Evolutionary conservation across 2,888 invertebrate genomes (phyloP).

Genomic region (Philereme transversata): DNA sequence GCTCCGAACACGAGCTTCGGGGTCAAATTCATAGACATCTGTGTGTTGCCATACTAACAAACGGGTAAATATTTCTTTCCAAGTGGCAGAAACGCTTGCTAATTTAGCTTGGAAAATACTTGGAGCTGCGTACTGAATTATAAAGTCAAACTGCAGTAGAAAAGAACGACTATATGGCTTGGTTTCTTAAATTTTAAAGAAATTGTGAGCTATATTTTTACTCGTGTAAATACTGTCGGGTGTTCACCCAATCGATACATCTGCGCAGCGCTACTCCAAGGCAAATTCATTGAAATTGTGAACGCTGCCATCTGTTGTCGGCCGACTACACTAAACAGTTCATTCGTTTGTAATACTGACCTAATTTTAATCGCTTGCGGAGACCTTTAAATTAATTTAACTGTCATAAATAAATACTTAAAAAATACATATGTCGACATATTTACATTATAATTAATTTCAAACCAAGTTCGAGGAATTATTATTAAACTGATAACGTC

Average conservation of each 20-base stretch:
- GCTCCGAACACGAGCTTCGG: conserved; percentile 83
- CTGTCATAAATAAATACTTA: no score
- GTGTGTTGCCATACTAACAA: conserved; percentile 66
- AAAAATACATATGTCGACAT: no score
- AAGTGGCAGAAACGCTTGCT: conserved; percentile 14
- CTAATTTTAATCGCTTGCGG: conserved; percentile 14
- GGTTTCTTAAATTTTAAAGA: conserved; percentile 20
- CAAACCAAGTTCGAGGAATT: no score
- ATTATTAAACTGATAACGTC: no score
- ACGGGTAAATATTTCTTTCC: conserved; percentile 23
- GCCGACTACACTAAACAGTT: conserved; percentile 11
- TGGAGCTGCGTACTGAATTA: conserved; percentile 17
- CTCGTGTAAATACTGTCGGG: conserved; percentile 61
- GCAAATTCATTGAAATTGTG: conserved; percentile 51
- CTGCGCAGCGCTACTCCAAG: conserved; percentile 73
- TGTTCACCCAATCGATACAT: conserved; percentile 73
- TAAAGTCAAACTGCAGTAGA: conserved; percentile 3
- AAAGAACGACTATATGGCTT: conserved; percentile 1
- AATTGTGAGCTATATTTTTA: conserved; percentile 53
- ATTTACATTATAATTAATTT: no score
- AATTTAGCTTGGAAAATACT: conserved; percentile 18
- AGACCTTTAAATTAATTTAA: neutral
- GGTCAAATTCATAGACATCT: conserved; percentile 83
- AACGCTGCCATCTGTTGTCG: conserved; percentile 65
- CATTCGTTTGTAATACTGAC: conserved; percentile 17